Conservation (phyloP, 2,113 vertebrate genomes). For the Atrichornis clamosus region DNA sequence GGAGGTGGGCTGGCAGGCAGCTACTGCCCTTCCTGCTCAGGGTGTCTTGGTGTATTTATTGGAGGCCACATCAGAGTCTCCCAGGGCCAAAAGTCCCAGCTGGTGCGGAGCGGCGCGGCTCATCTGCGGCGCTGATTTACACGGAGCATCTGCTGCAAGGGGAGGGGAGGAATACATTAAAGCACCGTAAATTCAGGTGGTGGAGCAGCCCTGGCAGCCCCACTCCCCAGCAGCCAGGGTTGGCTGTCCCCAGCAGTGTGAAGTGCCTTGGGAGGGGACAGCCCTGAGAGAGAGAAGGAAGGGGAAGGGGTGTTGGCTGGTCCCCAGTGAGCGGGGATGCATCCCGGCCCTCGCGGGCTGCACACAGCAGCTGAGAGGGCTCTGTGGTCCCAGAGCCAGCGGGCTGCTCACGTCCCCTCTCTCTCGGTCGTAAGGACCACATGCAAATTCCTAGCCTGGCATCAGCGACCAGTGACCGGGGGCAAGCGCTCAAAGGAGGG, state of each 20-base stretch:
- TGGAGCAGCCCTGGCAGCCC: background rate
- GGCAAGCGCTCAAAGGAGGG: background rate
- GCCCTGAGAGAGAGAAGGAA: background rate
- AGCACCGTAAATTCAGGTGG: background rate
- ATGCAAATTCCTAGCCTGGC: background rate
- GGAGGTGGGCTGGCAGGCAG: background rate
- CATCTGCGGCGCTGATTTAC: background rate
- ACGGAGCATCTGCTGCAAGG: background rate
- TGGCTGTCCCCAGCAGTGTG: fast-evolving
- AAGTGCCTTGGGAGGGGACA: background rate
- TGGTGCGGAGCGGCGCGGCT: background rate
- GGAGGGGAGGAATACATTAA: background rate
- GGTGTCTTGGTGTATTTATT: background rate
- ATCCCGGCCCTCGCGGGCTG: fast-evolving
- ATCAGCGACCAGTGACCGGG: fast-evolving
- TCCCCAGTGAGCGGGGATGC: background rate
- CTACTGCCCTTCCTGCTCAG: background rate
- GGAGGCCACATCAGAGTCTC: background rate
- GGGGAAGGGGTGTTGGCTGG: background rate
- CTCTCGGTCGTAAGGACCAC: background rate
- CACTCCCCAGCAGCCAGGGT: background rate
- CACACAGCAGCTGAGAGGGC: background rate
- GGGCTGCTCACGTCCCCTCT: background rate
- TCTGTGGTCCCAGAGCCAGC: background rate
- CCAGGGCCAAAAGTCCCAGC: background rate